Conservation (phyloP, 2,888 invertebrate species). For the Mallateleia sp. region DNA sequence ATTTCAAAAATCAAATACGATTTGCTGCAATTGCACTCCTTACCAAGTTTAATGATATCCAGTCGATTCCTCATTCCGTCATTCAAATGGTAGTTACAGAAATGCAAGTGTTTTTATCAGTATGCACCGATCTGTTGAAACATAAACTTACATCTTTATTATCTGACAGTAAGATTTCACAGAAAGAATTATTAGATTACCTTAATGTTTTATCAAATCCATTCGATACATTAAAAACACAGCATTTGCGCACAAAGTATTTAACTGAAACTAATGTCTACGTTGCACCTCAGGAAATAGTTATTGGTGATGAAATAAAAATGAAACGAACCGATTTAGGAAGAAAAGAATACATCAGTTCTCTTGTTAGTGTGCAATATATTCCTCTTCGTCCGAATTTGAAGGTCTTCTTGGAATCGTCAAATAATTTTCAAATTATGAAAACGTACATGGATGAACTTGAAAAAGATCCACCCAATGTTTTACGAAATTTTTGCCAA, state of each 20-base stretch:
- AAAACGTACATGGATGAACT: constrained; percentile 3
- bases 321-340: neutral
- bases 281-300: constrained; percentile 14
- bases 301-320: constrained; percentile 14
- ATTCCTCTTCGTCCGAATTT: constrained; percentile 8
- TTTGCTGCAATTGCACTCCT: neutral
- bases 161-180: too few species aligned
- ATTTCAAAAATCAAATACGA: neutral
- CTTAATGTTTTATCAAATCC: too few species aligned
- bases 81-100: neutral
- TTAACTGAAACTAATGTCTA: neutral
- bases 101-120: neutral
- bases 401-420: constrained; percentile 28
- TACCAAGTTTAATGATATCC: neutral
- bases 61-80: neutral
- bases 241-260: neutral
- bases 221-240: too few species aligned
- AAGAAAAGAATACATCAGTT: neutral
- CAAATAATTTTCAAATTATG: constrained; percentile 32
- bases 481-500: constrained; percentile 45
- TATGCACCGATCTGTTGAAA: too few species aligned
- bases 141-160: too few species aligned
- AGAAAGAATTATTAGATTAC: neutral
- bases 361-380: neutral
- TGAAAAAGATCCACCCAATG: neutral